A percentile compares a stretch with the other conserved stretches of the same genome.
phyloP scores from a whole-genome alignment of 2,797 vertebrate genomes.

The Pygocentrus nattereri region DNA sequence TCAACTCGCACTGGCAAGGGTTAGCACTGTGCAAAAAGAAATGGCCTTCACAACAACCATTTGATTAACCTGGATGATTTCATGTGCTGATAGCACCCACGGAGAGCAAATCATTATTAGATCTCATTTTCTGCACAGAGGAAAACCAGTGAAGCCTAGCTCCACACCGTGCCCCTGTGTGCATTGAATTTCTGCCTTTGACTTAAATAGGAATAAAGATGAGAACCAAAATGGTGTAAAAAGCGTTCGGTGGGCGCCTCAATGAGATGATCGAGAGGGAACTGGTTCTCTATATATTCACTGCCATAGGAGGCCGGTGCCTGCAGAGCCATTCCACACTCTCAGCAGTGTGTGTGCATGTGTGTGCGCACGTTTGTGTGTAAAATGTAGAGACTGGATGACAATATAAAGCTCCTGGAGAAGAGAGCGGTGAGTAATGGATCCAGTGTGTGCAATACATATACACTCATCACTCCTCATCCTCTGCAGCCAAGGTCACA shows the following conservation, averaged over 20 bases:
- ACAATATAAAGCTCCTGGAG: conserved; percentile 38
- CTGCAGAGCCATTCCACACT: conserved; percentile 32
- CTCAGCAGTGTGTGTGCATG: conserved; percentile 14
- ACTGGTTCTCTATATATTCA: conserved; percentile 30
- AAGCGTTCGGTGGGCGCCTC: conserved; percentile 39
- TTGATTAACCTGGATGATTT: conserved; percentile 68
- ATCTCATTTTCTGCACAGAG: conserved; percentile 66
- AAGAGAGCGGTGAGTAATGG: conserved; percentile 57
- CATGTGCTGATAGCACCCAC: conserved; percentile 64
- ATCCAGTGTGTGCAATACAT: conserved; percentile 49
- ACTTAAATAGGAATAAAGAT: conserved; percentile 69
- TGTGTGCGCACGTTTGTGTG: conserved; percentile 5
- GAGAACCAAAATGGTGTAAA: conserved; percentile 62
- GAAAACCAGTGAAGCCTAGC: conserved; percentile 64
- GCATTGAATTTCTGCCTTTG: conserved; percentile 62
- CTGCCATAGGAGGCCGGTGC: conserved; percentile 29
- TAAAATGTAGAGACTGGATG: conserved; percentile 39
- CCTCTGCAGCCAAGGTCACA: conserved; percentile 50
- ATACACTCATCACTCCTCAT: conserved; percentile 55
- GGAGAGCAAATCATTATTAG: conserved; percentile 65
- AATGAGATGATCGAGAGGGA: conserved; percentile 16
- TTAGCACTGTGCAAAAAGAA: conserved; percentile 59
- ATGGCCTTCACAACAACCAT: conserved; percentile 64
- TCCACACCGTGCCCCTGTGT: conserved; percentile 57
- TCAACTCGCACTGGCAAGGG: conserved; percentile 58